Evolutionary conservation across 2,888 invertebrate species (phyloP), one percentile per base, ranked within the genome.

Genomic region (Subacronicta megacephala): DNA sequence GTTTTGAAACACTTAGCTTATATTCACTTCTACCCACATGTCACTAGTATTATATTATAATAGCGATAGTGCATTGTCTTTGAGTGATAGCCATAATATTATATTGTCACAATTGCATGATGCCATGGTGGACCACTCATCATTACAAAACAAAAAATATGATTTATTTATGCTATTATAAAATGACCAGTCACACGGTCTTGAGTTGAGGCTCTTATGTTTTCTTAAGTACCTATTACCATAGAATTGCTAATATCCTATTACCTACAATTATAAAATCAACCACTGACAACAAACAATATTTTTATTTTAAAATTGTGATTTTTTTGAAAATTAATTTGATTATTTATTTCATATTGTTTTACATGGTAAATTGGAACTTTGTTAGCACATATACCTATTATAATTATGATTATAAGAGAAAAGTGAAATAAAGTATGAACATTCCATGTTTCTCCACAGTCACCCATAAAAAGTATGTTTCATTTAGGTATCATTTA

Each of bases 401-500:
- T 51, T 65, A 40, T 63, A 33, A 49, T 1, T 53, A 59, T 51
- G 29, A 3, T 62, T 62, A 44, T 73, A 68, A 75, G 62, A 47
- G 41, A 35, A 67, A 65, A 73, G 70, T 69, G 76, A 62, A 65
- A 52, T 60, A 53, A 60, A 62, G 59, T 62, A 58, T 66, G 38
- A 62, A 72, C 60, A 68, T 68, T 67, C 76, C 77, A 71, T 50
- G 33, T 42, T 37, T 49, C 7, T 33, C 4, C 5, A 31, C n/a
- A 0, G 6, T 45, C 37, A 36, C 26, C 36, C 36, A 51, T 38
- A 17, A 7, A 54, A 47, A 17, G n/a, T 33, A 23, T 31, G 45
- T 38, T 45, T 66, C 16, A 41, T 29, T 40, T 17, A 31, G 31
- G 6, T 31, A 17, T 38, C 18, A 52, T 44, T 51, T 43, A 55